Conservation (phyloP, 2,113 vertebrate species). For the Regulus satrapa region DNA sequence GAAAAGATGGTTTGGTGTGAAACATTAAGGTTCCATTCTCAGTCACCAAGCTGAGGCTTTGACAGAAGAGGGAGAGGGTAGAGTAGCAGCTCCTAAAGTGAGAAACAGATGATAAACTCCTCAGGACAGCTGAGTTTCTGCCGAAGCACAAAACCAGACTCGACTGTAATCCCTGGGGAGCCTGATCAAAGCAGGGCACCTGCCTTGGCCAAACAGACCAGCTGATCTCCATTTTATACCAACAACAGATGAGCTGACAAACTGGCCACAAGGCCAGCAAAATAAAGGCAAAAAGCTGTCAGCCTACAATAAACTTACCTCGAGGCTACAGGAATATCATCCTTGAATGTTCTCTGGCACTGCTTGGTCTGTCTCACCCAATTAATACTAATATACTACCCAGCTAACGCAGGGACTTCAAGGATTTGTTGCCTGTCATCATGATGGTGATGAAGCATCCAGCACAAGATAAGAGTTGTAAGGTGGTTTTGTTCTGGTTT, state of each 20-base stretch:
- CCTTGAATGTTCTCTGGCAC: neutral
- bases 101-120: slow-evolving; percentile 27
- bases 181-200: slow-evolving; percentile 43
- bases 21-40: neutral
- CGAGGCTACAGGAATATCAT: neutral
- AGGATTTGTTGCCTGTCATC: neutral
- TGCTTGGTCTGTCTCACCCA: neutral
- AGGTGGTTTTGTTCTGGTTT: neutral
- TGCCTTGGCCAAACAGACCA: neutral
- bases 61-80: neutral
- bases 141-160: slow-evolving; percentile 12
- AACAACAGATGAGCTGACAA: neutral
- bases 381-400: slow-evolving; percentile 4
- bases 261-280: neutral
- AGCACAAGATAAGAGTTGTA: neutral
- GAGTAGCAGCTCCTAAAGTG: neutral
- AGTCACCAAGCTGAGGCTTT: neutral
- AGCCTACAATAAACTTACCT: neutral
- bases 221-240: slow-evolving; percentile 31
- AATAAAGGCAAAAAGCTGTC: slow-evolving; percentile 19
- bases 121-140: neutral
- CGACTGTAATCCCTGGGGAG: neutral
- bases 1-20: neutral
- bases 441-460: neutral
- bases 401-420: neutral